Conservation (phyloP, 2,797 vertebrate genomes). For the Scleropages formosus region DNA sequence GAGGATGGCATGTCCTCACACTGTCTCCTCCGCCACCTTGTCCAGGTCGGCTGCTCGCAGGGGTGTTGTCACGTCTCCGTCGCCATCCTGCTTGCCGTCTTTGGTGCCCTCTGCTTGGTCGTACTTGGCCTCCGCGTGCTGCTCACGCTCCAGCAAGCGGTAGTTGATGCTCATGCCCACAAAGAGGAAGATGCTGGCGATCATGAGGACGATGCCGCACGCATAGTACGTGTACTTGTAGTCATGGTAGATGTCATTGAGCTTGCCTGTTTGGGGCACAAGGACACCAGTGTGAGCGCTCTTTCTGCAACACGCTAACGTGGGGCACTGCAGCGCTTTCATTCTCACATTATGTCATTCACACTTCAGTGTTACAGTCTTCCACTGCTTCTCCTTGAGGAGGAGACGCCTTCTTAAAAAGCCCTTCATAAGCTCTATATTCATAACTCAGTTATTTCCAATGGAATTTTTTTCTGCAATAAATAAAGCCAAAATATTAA, state of each 20-base stretch:
- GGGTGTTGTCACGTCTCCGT: constrained; percentile 32
- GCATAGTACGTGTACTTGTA: constrained; percentile 90
- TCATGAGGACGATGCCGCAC: constrained; percentile 79
- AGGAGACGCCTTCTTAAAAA: too few species aligned
- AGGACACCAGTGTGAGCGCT: neutral
- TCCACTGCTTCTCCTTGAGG: too few species aligned
- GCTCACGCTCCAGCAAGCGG: constrained; percentile 74
- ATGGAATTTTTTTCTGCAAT: too few species aligned
- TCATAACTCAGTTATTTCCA: too few species aligned
- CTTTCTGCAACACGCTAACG: too few species aligned
- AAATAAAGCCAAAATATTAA: too few species aligned
- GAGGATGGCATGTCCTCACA: constrained; percentile 42
- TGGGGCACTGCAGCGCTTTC: too few species aligned
- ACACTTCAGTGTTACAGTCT: too few species aligned
- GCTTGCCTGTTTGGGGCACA: constrained; percentile 62
- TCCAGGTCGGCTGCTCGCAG: constrained; percentile 48
- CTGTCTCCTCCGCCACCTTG: constrained; percentile 61
- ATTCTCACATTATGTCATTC: too few species aligned
- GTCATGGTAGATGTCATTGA: constrained; percentile 77
- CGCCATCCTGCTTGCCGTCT: constrained; percentile 50
- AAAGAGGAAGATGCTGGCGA: constrained; percentile 81
- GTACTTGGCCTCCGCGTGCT: constrained; percentile 65
- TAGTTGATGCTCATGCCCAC: constrained; percentile 94
- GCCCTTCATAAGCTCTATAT: too few species aligned
- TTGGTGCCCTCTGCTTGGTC: constrained; percentile 59